Base-by-base conservation (phyloP, 2,797 vertebrate species). In the Oceanodroma leucorhoa region DNA sequence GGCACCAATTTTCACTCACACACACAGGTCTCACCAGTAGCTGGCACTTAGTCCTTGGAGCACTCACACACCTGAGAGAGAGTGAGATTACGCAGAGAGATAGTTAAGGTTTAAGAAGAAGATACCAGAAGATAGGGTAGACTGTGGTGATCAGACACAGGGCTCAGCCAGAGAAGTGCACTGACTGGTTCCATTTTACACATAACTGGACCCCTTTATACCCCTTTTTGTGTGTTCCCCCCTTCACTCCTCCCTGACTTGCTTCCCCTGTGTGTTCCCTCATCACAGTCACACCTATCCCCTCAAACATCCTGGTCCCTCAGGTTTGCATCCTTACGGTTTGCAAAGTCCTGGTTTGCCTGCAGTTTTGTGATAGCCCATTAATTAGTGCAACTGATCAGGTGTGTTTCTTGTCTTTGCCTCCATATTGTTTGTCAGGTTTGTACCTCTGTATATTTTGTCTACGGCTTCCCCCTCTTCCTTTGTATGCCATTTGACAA, bases 131-230 rank as follows among this genome's bases (percentile, higher is more conserved):
- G 7, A 36, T 51, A 46, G 10, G 17, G 11, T 13, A 54, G 48
- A 11, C 32, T 57, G 5, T 30, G 32, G 8, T 75, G 34, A 36
- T 51, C 50, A 86, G 19, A 67, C 32, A 41, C 11, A 43, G 30
- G 16, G 19, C 13, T 91, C 21, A 51, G 18, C 38, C 34, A n/a
- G 5, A 13, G 4, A 34, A 8, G 10, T 19, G 5, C 34, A 21
- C 3, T 12, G 19, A 50, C 17, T 1, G 0, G 10, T 53, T 51
- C 7, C 4, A 19, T 46, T 65, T 61, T 23, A 30, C 7, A 10
- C 1, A 6, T 7, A 48, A 8, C 7, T 1, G 3, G 24, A 43
- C 23, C 7, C 8, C 41, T 53, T 65, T 36, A 10, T 22, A 54
- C 6, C 6, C 8, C 29, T 64, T 88, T 69, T 21, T 32, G 2